These are phyloP conservation scores for Cherax quadricarinatus DNA, from an alignment of 1,140 invertebrate genomes.

Conservation along the genomic window DNA sequence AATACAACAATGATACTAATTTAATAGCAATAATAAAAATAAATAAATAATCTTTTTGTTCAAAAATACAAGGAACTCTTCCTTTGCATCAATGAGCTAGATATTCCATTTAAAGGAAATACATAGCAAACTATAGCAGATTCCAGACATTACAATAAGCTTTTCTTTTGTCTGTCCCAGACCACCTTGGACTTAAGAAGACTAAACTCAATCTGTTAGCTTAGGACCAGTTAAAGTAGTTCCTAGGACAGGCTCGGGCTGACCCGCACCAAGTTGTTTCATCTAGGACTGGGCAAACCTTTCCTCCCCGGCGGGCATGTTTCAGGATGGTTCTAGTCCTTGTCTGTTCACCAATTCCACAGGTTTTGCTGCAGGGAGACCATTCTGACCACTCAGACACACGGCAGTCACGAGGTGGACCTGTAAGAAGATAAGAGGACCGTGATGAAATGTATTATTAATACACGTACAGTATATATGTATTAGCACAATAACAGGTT, in stretches of 20 bases:
- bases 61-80: neutral
- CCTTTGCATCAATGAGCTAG: neutral
- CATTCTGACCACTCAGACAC: conserved; percentile 92
- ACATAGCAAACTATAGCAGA: neutral
- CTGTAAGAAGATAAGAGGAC: neutral
- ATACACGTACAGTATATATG: no score
- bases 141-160: neutral
- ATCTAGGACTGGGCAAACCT: conserved; percentile 86
- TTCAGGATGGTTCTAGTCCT: conserved; percentile 86
- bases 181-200: neutral
- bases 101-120: neutral
- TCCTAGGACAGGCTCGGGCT: conserved; percentile 82
- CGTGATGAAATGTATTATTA: no score
- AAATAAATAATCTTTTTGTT: neutral
- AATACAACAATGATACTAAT: neutral
- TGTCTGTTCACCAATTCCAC: conserved; percentile 91
- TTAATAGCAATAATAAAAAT: neutral
- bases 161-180: neutral
- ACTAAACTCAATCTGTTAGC: neutral
- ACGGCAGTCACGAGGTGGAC: conserved; percentile 84
- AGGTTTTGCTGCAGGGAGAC: conserved; percentile 89
- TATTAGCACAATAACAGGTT: no score
- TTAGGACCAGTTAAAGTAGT: conserved; percentile 79
- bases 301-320: conserved; percentile 85
- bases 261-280: conserved; percentile 92